A percentile compares a stretch with the other conserved stretches of the same genome.
phyloP scores from a whole-genome alignment of 2,113 vertebrate species.

The Ondatra zibethicus region DNA sequence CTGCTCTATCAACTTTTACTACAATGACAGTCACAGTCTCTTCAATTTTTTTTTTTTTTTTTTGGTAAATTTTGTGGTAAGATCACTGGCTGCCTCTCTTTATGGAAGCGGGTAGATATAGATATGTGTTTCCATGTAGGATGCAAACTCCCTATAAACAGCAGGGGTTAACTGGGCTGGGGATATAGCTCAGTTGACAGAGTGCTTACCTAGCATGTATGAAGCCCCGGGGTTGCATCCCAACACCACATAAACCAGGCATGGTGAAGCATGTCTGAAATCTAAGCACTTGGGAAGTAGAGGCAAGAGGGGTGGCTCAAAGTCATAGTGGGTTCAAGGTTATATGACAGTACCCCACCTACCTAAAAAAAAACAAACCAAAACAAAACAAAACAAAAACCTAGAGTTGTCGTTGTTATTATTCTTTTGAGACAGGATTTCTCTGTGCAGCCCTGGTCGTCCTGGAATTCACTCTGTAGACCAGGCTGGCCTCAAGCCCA shows the following conservation, averaged over 20 bases:
- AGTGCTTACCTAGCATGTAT: neutral
- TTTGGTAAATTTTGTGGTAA: neutral
- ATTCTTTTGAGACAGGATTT: neutral
- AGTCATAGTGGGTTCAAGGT: neutral
- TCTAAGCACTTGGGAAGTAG: neutral
- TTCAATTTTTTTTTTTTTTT: constrained; percentile 49
- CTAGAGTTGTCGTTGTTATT: neutral
- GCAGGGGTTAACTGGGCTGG: neutral
- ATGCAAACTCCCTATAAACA: neutral
- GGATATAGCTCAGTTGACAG: neutral
- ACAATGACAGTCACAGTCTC: neutral
- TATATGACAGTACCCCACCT: neutral
- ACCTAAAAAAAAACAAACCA: neutral
- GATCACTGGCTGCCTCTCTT: constrained; percentile 15
- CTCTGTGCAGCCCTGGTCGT: neutral
- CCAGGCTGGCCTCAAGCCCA: neutral
- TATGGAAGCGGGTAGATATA: neutral
- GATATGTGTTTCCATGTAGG: constrained; percentile 20
- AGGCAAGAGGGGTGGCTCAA: neutral
- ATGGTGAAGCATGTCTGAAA: neutral
- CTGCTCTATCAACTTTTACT: neutral
- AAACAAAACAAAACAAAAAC: neutral
- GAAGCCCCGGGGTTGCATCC: neutral
- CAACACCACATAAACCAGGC: neutral
- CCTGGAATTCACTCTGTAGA: neutral